These are phyloP conservation scores for Drosophila subpulchrella DNA, from an alignment of 1,140 invertebrate species.

Conservation along the genomic window DNA sequence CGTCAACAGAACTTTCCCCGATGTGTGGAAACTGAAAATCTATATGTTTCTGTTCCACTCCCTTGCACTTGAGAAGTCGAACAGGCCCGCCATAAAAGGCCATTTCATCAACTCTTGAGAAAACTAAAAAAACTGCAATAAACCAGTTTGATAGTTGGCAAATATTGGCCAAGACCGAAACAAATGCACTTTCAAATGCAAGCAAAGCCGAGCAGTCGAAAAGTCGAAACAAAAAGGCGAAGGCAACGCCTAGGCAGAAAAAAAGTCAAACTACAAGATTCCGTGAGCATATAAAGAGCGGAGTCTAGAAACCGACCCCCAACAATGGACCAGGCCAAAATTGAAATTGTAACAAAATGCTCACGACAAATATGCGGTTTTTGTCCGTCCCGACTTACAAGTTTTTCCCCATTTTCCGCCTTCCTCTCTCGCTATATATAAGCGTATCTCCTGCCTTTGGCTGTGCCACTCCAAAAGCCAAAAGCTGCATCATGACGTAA, in stretches of 20 bases:
- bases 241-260: slow-evolving; percentile 38
- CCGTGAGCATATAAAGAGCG: slow-evolving; percentile 38
- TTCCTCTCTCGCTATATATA: not conserved
- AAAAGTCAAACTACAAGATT: slow-evolving; percentile 20
- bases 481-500: slow-evolving; percentile 55
- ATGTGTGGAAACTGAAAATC: not conserved
- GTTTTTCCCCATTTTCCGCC: slow-evolving; percentile 46
- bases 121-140: slow-evolving; percentile 41
- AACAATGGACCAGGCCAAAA: slow-evolving; percentile 52
- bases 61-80: slow-evolving; percentile 45
- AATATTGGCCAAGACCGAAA: slow-evolving; percentile 54
- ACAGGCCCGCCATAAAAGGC: slow-evolving; percentile 32
- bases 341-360: slow-evolving; percentile 55
- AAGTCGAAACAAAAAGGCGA: slow-evolving; percentile 36
- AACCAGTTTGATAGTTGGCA: slow-evolving; percentile 53
- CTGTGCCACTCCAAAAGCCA: slow-evolving; percentile 46
- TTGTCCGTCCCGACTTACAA: slow-evolving; percentile 29
- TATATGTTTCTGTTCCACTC: slow-evolving; percentile 13
- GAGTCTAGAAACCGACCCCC: slow-evolving; percentile 45
- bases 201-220: slow-evolving; percentile 29
- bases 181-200: slow-evolving; percentile 51
- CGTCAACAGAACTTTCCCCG: not conserved
- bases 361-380: slow-evolving; percentile 53
- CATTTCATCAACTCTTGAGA: slow-evolving; percentile 39
- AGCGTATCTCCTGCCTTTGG: slow-evolving; percentile 11